phyloP scores from a whole-genome alignment of 2,888 invertebrate genomes.

The Elegia similella region DNA sequence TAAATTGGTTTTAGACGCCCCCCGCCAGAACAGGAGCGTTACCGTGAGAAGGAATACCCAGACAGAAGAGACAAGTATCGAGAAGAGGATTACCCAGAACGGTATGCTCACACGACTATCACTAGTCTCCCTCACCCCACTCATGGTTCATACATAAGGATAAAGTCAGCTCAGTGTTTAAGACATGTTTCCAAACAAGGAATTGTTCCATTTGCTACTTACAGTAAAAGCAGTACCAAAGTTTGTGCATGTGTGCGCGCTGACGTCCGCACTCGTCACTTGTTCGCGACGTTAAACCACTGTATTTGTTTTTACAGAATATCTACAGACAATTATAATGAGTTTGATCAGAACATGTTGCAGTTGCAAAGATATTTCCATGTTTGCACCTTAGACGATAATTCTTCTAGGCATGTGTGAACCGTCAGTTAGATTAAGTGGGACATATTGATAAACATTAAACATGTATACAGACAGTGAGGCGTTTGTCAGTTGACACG shows the following conservation, averaged over 20 bases:
- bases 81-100: slow-evolving; percentile 58
- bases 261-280: slow-evolving; percentile 35
- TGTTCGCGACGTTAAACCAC: slow-evolving; percentile 64
- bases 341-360: slow-evolving; percentile 67
- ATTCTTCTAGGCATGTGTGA: slow-evolving; percentile 71
- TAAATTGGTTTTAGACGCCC: slow-evolving; percentile 41
- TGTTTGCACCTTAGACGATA: slow-evolving; percentile 70
- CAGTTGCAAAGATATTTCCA: slow-evolving; percentile 76
- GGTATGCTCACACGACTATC: slow-evolving; percentile 42
- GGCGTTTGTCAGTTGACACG: slow-evolving; percentile 4
- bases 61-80: slow-evolving; percentile 64
- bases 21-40: slow-evolving; percentile 57
- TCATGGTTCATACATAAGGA: slow-evolving; percentile 2
- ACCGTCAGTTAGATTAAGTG: slow-evolving; percentile 43
- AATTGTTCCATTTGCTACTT: background rate
- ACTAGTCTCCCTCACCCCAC: slow-evolving; percentile 3
- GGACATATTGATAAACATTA: slow-evolving; percentile 9
- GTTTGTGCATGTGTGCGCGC: slow-evolving; percentile 39
- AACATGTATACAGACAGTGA: slow-evolving; percentile 19
- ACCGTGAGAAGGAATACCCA: slow-evolving; percentile 55
- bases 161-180: background rate
- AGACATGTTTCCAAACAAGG: background rate
- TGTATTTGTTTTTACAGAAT: slow-evolving; percentile 81
- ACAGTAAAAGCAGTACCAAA: slow-evolving; percentile 4
- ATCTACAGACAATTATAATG: slow-evolving; percentile 76